A percentile compares a stretch with the other conserved stretches of the same genome.
Conservation (phyloP, 2,888 invertebrate genomes). For the Cerceris rybyensis region DNA sequence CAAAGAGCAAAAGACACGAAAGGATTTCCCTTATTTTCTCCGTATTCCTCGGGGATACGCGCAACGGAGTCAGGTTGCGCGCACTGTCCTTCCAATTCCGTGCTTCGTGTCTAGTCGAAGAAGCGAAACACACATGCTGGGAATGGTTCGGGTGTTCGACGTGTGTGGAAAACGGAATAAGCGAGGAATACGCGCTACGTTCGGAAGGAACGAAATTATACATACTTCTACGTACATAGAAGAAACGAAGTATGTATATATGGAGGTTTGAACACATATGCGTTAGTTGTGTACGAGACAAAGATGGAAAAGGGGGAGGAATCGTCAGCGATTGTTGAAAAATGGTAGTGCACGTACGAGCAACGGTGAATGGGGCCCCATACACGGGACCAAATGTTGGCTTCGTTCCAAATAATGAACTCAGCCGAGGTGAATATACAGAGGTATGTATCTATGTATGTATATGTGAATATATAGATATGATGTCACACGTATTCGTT, state of each 20-base stretch:
- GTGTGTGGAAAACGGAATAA: constrained; percentile 76
- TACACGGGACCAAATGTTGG: constrained; percentile 63
- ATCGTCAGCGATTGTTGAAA: constrained; percentile 72
- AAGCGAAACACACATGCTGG: constrained; percentile 52
- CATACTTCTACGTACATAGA: constrained; percentile 12
- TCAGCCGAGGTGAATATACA: constrained; percentile 26
- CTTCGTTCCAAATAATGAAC: constrained; percentile 73
- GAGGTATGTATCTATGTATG: no score
- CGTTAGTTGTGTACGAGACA: constrained; percentile 20
- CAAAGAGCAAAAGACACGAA: constrained; percentile 42
- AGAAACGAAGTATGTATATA: neutral
- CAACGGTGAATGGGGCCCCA: constrained; percentile 62
- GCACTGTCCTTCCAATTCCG: constrained; percentile 38
- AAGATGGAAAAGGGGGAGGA: constrained; percentile 21
- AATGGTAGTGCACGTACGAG: constrained; percentile 66
- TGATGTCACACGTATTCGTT: constrained; percentile 38
- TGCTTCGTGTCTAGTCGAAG: constrained; percentile 31
- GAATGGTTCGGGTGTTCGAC: constrained; percentile 67
- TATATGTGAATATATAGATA: constrained; percentile 26
- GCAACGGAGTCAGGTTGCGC: constrained; percentile 29
- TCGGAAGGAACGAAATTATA: constrained; percentile 41
- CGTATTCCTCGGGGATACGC: constrained; percentile 42
- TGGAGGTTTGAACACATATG: constrained; percentile 7
- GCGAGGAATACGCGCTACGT: constrained; percentile 61
- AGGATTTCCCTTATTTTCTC: constrained; percentile 49